Evolutionary conservation across 2,113 vertebrate species (phyloP), one percentile per base, ranked within the genome.

Genomic region (Taurulus bubalis): DNA sequence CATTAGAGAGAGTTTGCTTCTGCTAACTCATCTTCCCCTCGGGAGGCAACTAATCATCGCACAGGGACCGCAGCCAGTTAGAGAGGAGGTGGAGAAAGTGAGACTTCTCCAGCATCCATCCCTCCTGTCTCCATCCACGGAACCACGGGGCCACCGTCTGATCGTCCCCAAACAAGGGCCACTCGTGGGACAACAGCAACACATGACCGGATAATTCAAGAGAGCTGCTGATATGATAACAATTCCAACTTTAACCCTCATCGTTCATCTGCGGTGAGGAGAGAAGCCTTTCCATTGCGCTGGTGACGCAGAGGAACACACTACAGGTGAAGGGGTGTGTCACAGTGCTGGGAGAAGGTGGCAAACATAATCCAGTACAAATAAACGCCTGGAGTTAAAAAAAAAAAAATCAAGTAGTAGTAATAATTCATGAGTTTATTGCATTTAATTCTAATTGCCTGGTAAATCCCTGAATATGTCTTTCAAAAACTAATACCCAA

Each of bases 1-100:
- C 94, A 94, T 95, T 95, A 95, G 92, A 94, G 91, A 87, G 93
- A 90, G 87, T 94, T 94, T 94, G 93, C 91, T 93, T 93, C 81
- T 94, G 93, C 93, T 94, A 93, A 93, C 93, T 94, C 91, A 75
- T 83, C 87, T 74, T 68, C 65, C 92, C 89, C 86, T 87, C 38
- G 91, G 93, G 92, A 84, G 60, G 68, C 16, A 1, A 66, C 85
- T 95, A 95, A 95, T 95, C 91, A 91, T 87, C 78, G 80, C 85
- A 78, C 82, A 90, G 93, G 93, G 94, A 94, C 79, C 1, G 74
- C 87, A 91, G 88, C 82, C 87, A 86, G 89, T 91, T 92, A 89
- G 86, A 92, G 82, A 87, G 38, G 74, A 91, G 75, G 58, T 73
- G 71, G 71, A 75, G 80, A 75, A 72, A 71, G 69, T 85, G 51